Evolutionary conservation across 2,113 vertebrate species (phyloP), one percentile per base, ranked within the genome.

Genomic region (Zapus hudsonius): DNA sequence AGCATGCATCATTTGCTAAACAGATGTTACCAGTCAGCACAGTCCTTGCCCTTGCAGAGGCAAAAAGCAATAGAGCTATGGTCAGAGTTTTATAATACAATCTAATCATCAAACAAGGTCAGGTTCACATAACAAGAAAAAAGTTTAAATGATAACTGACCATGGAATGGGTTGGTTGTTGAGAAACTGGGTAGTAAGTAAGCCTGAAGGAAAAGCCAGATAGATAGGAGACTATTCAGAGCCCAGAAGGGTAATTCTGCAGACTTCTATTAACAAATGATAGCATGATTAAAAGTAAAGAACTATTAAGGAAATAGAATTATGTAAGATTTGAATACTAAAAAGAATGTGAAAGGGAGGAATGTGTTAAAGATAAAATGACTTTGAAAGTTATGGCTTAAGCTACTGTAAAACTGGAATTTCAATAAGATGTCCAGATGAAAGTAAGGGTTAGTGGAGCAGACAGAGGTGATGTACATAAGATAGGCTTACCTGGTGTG

Each of bases 281-380:
- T 6, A 9, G 42, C 36, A 29, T 36, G 27, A 22, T 19, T n/a
- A 9, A 84, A 11, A 40, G 13, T 38, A 42, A 81, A 84, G 57
- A 55, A 3, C n/a, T 73, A 63, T 69, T 80, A 42, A 84, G 11
- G 38, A 90, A 19, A n/a, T 0, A 29, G 67, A 80, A 47, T 13
- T 55, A n/a, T 19, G 23, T 10, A 61, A 66, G 33, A 72, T n/a
- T 67, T 79, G 16, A 61, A 33, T 44, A 76, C 13, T 25, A 33
- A 19, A 55, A 89, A 84, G 52, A 59, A 67, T 81, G 25, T 3
- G 42, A 64, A 57, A 23, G 29, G 78, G 23, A 86, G 25, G 57
- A 78, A 57, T 47, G 3, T 27, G 3, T 31, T 70, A 5, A 42
- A 0, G 0, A 59, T 36, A 20, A 0, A 0, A 59, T 36, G 31